Conservation (phyloP, 2,888 invertebrate species). For the Nemoura dubitans region DNA sequence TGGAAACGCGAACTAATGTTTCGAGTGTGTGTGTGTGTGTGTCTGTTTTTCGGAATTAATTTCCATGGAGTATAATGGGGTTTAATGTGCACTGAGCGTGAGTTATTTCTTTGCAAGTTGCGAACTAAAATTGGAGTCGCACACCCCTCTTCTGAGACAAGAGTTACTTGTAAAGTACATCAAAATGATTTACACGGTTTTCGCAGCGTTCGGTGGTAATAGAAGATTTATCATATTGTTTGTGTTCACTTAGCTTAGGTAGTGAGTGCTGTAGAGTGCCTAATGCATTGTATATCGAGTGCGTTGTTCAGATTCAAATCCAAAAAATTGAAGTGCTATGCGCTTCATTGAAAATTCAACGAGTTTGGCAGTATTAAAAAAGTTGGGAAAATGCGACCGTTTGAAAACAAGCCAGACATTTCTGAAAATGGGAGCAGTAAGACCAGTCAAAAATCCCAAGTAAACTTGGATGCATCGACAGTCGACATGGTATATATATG, state of each 20-base stretch:
- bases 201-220: background rate
- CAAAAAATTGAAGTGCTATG: background rate
- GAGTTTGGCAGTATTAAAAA: no score
- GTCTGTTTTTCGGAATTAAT: background rate
- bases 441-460: no score
- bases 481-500: no score
- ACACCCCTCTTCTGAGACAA: background rate
- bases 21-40: background rate
- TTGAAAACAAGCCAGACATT: no score
- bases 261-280: background rate
- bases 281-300: background rate
- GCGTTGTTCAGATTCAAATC: background rate
- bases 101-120: conserved; percentile 12
- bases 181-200: background rate
- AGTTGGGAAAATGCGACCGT: no score
- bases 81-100: background rate
- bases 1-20: background rate
- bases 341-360: background rate
- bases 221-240: background rate
- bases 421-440: no score
- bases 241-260: background rate
- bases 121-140: background rate
- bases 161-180: background rate
- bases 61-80: background rate
- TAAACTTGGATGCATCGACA: no score